Conservation (phyloP, 2,797 vertebrate species). For the Cossypha heuglini region DNA sequence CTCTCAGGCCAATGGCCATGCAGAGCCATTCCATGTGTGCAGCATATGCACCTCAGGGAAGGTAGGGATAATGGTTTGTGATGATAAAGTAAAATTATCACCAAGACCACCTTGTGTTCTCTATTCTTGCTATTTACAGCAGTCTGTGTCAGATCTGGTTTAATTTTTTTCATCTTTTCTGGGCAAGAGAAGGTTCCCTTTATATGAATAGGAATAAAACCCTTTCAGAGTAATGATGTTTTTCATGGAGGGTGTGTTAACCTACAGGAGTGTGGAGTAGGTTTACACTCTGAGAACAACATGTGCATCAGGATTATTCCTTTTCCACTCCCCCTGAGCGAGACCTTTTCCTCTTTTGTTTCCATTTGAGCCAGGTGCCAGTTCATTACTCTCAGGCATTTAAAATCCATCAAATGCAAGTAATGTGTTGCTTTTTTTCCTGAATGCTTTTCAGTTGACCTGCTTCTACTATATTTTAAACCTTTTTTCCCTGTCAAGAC, state of each 20-base stretch:
- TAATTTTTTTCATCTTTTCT: constrained; percentile 3
- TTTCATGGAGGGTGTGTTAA: not conserved
- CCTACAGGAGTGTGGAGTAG: not conserved
- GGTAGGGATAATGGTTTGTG: not conserved
- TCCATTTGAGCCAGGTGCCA: not conserved
- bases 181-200: not conserved
- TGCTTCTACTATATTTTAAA: constrained; percentile 24
- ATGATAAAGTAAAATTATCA: not conserved
- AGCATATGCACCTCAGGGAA: not conserved
- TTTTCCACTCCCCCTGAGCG: not conserved
- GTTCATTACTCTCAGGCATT: constrained; percentile 32
- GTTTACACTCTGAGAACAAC: constrained; percentile 10
- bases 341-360: constrained; percentile 38
- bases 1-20: not conserved
- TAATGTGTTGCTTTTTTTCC: not conserved
- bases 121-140: not conserved
- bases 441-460: not conserved
- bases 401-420: constrained; percentile 26
- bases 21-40: not conserved
- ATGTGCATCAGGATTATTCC: not conserved
- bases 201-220: not conserved
- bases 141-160: not conserved
- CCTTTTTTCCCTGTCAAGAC: not conserved
- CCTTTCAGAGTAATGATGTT: not conserved
- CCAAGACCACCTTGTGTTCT: not conserved